Evolutionary conservation across 2,113 vertebrate species (phyloP).

Genomic region (Calidris pygmaea): DNA sequence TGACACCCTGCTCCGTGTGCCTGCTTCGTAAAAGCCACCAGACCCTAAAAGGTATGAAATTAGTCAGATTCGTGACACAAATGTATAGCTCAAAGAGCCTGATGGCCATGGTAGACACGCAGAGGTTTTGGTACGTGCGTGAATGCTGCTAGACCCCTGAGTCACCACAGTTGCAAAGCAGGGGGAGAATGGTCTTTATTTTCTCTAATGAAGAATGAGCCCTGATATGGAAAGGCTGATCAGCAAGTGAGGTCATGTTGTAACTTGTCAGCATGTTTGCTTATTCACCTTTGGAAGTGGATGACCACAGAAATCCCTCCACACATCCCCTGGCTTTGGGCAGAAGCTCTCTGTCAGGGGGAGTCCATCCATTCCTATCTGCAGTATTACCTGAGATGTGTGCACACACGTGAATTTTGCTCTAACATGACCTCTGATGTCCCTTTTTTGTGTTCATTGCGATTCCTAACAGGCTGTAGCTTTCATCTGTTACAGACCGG

Average conservation of each 20-base stretch:
- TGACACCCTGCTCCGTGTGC: neutral
- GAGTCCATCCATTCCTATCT: neutral
- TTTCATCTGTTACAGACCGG: neutral
- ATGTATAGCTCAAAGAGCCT: neutral
- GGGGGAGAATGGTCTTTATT: neutral
- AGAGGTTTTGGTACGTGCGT: neutral
- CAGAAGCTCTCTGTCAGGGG: neutral
- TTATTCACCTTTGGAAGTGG: neutral
- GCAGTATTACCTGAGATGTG: neutral
- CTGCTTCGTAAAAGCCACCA: neutral
- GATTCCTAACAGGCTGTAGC: neutral
- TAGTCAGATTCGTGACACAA: neutral
- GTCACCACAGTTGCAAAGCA: neutral
- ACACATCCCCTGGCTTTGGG: neutral
- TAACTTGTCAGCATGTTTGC: neutral
- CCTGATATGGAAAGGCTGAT: neutral
- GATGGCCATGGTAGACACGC: neutral
- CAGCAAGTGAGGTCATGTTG: neutral
- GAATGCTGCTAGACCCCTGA: neutral
- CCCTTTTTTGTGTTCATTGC: neutral
- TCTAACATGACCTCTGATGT: neutral
- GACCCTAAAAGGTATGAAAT: neutral
- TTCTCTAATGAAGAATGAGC: neutral
- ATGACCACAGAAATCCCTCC: neutral
- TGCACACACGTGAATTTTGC: rapidly evolving